phyloP scores from a whole-genome alignment of 2,888 invertebrate genomes.

The Chaetogeoica ovagalla region DNA sequence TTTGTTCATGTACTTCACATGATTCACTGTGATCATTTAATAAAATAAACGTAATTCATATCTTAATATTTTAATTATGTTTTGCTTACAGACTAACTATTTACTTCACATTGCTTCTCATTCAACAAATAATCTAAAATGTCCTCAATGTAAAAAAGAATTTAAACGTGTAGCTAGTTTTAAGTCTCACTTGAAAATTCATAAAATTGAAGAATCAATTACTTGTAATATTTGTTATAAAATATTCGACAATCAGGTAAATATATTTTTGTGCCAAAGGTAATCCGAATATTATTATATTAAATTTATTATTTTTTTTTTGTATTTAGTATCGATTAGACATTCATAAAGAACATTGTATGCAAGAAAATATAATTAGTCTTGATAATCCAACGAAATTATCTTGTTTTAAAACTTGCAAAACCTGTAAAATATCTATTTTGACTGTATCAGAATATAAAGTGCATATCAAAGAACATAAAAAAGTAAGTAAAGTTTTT shows the following conservation, averaged over 20 bases:
- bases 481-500: slow-evolving; percentile 13
- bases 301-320: not conserved
- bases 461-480: slow-evolving; percentile 39
- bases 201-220: slow-evolving; percentile 38
- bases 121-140: slow-evolving; percentile 25
- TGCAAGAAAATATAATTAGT: slow-evolving; percentile 28
- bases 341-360: slow-evolving; percentile 38
- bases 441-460: slow-evolving; percentile 15
- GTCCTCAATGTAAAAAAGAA: slow-evolving; percentile 35
- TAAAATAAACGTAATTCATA: too few relatives aligned
- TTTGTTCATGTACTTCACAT: too few relatives aligned
- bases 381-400: not conserved
- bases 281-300: too few relatives aligned
- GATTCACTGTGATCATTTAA: too few relatives aligned
- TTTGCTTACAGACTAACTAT: slow-evolving; percentile 37
- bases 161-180: slow-evolving; percentile 38
- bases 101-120: slow-evolving; percentile 38
- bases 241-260: slow-evolving; percentile 42
- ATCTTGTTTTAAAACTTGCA: slow-evolving; percentile 6
- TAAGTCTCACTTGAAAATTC: slow-evolving; percentile 37
- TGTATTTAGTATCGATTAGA: slow-evolving; percentile 34
- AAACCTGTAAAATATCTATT: slow-evolving; percentile 1
- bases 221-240: slow-evolving; percentile 32
- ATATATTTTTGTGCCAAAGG: too few relatives aligned
- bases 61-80: not conserved